Conservation (phyloP, 2,888 invertebrate genomes). For the Gymnocheta viridis region DNA sequence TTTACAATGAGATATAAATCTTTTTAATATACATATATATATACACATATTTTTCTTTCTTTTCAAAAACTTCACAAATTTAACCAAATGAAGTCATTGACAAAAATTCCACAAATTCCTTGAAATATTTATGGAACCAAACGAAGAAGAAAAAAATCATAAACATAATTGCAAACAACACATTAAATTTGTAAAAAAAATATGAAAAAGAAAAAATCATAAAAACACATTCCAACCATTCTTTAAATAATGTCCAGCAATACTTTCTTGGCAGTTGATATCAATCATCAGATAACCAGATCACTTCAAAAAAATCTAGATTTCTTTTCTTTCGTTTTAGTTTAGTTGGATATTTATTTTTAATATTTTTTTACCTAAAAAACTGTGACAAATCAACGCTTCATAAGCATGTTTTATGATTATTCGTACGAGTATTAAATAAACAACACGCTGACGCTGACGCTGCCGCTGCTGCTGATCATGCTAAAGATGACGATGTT, state of each 20-base stretch:
- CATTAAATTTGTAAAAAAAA: conserved; percentile 2
- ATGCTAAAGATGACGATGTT: conserved; percentile 36
- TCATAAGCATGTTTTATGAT: conserved; percentile 60
- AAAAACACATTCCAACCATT: conserved; percentile 51
- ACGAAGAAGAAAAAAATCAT: not conserved
- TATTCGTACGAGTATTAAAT: conserved; percentile 57
- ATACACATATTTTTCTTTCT: not conserved
- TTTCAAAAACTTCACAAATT: not conserved
- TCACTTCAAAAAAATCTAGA: conserved; percentile 37
- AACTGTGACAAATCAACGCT: conserved; percentile 72
- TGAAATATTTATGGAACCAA: not conserved
- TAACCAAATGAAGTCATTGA: conserved; percentile 53
- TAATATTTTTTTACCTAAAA: conserved; percentile 52
- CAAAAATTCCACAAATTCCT: conserved; percentile 63
- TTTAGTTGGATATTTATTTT: conserved; percentile 4
- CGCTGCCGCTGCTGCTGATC: conserved; percentile 26
- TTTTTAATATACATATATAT: conserved; percentile 18
- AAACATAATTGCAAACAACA: conserved; percentile 54
- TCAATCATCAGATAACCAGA: conserved; percentile 51
- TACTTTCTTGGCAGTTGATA: conserved; percentile 27
- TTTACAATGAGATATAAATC: conserved; percentile 48
- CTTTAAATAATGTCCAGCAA: conserved; percentile 17
- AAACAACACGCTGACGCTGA: conserved; percentile 27
- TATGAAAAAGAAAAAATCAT: not conserved
- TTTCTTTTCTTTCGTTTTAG: not conserved